These are phyloP conservation scores for Neoseiulus cucumeris DNA, from an alignment of 1,140 invertebrate species.

Conservation along the genomic window DNA sequence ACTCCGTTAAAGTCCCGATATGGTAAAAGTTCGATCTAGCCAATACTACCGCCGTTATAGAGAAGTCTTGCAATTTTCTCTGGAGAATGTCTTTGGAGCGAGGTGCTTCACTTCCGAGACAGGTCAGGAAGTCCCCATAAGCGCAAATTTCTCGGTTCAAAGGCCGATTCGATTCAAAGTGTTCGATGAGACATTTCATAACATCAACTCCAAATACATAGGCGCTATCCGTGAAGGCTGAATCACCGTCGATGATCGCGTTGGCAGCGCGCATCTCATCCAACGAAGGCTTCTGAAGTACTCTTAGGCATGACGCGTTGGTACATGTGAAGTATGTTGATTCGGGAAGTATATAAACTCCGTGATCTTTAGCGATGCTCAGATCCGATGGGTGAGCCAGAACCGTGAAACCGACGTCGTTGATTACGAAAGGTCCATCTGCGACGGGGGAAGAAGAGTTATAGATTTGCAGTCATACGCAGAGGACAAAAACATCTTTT, in stretches of 20 bases:
- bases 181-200: constrained; percentile 25
- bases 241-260: constrained; percentile 24
- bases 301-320: constrained; percentile 24
- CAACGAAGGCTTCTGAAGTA: constrained; percentile 30
- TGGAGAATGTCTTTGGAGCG: constrained; percentile 16
- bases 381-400: constrained; percentile 31
- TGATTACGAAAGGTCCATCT: constrained; percentile 23
- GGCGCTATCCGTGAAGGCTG: constrained; percentile 31
- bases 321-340: not conserved
- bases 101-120: constrained; percentile 25
- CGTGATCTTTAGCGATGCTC: constrained; percentile 28
- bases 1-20: constrained; percentile 31
- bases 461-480: not conserved
- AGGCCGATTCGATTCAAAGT: constrained; percentile 22
- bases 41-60: constrained; percentile 26
- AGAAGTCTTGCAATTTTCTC: constrained; percentile 22
- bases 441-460: too few relatives aligned
- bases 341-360: constrained; percentile 29
- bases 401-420: constrained; percentile 26
- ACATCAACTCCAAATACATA: constrained; percentile 30
- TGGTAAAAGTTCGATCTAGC: constrained; percentile 31
- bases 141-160: constrained; percentile 31
- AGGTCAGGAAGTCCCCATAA: constrained; percentile 33
- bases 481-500: too few relatives aligned
- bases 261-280: constrained; percentile 25